These are phyloP conservation scores for Sporophila hypoxantha DNA, from an alignment of 2,113 vertebrate species.

Conservation along the genomic window DNA sequence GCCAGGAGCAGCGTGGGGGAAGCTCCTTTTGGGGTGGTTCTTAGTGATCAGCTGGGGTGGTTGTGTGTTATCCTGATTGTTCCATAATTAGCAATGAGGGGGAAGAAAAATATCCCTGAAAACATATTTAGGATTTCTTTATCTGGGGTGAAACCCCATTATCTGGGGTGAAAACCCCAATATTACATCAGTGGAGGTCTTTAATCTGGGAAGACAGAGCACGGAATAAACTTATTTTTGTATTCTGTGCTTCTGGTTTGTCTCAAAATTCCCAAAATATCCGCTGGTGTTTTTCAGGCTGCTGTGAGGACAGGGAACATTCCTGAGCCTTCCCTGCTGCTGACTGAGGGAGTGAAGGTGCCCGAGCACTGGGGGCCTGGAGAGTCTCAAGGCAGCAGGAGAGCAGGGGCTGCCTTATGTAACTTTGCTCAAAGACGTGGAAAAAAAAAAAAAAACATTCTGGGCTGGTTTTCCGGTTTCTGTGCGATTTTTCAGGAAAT, in stretches of 20 bases:
- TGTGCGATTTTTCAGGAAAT: background rate
- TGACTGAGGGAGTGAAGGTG: background rate
- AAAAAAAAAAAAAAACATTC: background rate
- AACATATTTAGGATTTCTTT: background rate
- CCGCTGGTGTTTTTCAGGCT: background rate
- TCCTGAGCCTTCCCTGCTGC: background rate
- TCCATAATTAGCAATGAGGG: background rate
- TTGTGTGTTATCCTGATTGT: background rate
- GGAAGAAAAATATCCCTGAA: background rate
- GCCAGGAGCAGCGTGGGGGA: background rate
- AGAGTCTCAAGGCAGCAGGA: background rate
- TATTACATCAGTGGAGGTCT: fast-evolving
- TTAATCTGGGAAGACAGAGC: background rate
- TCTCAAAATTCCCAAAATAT: background rate
- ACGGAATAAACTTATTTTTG: fast-evolving
- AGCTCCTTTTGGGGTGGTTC: background rate
- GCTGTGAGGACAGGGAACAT: background rate
- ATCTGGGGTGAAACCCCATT: background rate
- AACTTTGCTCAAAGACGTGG: background rate
- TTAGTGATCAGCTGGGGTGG: background rate
- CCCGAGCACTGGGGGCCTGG: background rate
- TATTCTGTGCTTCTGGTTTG: background rate
- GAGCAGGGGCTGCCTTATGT: background rate
- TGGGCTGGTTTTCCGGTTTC: background rate
- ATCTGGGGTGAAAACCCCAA: background rate